Conservation (phyloP, 2,888 invertebrate species). For the Sclerodermus sp. region DNA sequence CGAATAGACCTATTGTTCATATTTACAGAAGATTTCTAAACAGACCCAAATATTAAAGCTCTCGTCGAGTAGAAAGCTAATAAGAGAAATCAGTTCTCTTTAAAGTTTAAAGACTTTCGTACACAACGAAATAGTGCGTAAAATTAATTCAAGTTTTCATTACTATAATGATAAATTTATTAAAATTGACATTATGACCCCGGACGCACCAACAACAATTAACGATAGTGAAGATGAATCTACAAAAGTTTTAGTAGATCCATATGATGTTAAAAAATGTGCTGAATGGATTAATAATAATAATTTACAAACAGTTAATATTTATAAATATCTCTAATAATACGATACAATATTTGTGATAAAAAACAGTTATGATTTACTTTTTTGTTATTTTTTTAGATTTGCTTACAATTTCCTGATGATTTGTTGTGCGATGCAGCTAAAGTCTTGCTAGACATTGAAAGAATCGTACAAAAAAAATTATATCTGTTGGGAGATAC, state of each 20-base stretch:
- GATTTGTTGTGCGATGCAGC: slow-evolving; percentile 71
- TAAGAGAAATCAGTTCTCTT: too few species aligned
- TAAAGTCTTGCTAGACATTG: slow-evolving; percentile 64
- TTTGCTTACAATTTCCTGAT: slow-evolving; percentile 92
- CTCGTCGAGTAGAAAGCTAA: too few species aligned
- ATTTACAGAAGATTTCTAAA: too few species aligned
- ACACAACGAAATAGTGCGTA: too few species aligned
- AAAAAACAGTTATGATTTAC: background rate
- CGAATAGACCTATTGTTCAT: too few species aligned
- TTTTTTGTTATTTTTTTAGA: slow-evolving; percentile 59
- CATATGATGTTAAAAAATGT: slow-evolving; percentile 67
- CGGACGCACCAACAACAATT: too few species aligned
- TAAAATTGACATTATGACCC: too few species aligned
- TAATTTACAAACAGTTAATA: slow-evolving; percentile 67
- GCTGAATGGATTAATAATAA: slow-evolving; percentile 72
- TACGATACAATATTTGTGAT: background rate
- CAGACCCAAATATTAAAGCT: too few species aligned
- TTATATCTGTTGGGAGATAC: slow-evolving; percentile 87
- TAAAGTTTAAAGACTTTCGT: too few species aligned
- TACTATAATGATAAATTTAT: too few species aligned
- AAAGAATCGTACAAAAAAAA: slow-evolving; percentile 62
- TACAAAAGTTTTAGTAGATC: slow-evolving; percentile 11
- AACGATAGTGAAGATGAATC: too few species aligned
- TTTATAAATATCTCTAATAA: slow-evolving; percentile 3
- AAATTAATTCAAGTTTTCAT: too few species aligned